These are phyloP conservation scores for Brachystomella parvula DNA, from an alignment of 1,140 invertebrate species.

Conservation along the genomic window DNA sequence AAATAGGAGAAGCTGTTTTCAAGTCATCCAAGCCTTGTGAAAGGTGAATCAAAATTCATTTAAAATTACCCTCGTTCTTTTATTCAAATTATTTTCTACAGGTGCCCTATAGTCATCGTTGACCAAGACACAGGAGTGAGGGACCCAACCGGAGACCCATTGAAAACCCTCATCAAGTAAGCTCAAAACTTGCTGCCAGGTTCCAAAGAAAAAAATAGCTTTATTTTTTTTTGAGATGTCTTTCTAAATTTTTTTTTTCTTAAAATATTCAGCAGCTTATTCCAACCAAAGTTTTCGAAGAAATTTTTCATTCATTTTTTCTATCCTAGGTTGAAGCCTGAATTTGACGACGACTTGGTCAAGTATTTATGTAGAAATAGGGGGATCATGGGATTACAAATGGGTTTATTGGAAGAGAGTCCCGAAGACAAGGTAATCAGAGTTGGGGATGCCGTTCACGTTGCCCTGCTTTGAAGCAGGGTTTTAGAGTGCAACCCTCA, in stretches of 20 bases:
- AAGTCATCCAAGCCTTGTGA: constrained; percentile 39
- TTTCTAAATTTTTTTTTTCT: no score
- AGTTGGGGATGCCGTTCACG: constrained; percentile 19
- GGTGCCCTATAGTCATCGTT: constrained; percentile 43
- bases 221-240: background rate
- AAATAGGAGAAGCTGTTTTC: constrained; percentile 38
- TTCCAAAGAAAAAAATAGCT: background rate
- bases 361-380: constrained; percentile 20
- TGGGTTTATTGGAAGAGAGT: constrained; percentile 19
- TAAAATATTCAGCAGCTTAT: background rate
- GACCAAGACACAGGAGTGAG: constrained; percentile 41
- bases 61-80: constrained; percentile 27
- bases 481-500: no score
- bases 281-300: background rate
- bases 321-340: constrained; percentile 13
- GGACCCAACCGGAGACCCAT: constrained; percentile 41
- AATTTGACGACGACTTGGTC: constrained; percentile 19
- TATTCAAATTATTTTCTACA: constrained; percentile 15
- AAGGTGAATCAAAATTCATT: constrained; percentile 28
- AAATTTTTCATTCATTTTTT: constrained; percentile 6
- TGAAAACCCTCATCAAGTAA: constrained; percentile 42
- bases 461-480: constrained; percentile 6
- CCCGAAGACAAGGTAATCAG: constrained; percentile 4
- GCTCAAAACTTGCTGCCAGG: constrained; percentile 1
- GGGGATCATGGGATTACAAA: constrained; percentile 33